A percentile compares a stretch with the other conserved stretches of the same genome.
These are phyloP conservation scores for Cetonia aurata DNA, from an alignment of 2,888 invertebrate species.

Conservation along the genomic window DNA sequence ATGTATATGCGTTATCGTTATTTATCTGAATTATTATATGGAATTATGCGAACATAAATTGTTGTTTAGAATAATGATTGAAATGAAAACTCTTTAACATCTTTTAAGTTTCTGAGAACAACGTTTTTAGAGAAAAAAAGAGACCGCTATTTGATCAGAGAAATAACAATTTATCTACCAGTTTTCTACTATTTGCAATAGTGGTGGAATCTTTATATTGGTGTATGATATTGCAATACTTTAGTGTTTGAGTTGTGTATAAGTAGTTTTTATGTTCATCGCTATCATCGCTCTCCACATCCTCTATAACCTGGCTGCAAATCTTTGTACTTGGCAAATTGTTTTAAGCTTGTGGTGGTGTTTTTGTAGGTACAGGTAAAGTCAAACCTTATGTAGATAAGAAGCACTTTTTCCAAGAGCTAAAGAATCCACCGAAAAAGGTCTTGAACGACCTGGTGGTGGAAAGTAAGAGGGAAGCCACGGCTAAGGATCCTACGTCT, in stretches of 20 bases:
- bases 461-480: constrained; percentile 52
- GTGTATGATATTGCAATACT: neutral
- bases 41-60: no score
- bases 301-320: neutral
- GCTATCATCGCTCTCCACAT: constrained; percentile 1
- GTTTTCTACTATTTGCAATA: no score
- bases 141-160: no score
- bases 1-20: no score
- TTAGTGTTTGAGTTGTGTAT: neutral
- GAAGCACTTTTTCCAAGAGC: constrained; percentile 95
- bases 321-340: constrained; percentile 17
- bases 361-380: constrained; percentile 79
- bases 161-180: no score
- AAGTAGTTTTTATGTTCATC: constrained; percentile 20
- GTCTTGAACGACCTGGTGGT: constrained; percentile 86
- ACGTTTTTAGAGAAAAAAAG: no score
- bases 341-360: constrained; percentile 45
- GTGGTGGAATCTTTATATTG: no score
- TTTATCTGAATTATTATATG: no score
- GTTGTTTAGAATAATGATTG: no score
- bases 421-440: constrained; percentile 95
- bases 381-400: constrained; percentile 94
- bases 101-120: no score
- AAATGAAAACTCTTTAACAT: no score
- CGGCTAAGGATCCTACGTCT: constrained; percentile 57